Evolutionary conservation across 1,140 invertebrate genomes (phyloP), one percentile per base, ranked within the genome.

Genomic region (Bombus soroeensis): DNA sequence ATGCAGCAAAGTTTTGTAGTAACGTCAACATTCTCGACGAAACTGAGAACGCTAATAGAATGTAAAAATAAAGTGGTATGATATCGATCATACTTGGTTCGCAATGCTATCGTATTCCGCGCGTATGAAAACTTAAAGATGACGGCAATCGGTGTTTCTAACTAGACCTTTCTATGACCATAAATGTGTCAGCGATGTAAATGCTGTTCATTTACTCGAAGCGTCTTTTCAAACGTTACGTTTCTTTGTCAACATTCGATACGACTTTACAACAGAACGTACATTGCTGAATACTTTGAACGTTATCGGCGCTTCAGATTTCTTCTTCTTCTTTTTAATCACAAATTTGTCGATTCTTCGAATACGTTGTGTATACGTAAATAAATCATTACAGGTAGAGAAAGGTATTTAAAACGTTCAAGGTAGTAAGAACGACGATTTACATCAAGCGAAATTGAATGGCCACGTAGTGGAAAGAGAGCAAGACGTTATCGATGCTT

Each of bases 61-160:
- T 6, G 8, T 37, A 34, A 64, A 87, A 53, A 66, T n/a, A 73
- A 87, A 86, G 62, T n/a, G 75, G 22, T 28, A 70, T 66, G 74
- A 62, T 86, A 88, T 88, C 41, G 88, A 88, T 76, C 83, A 32
- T 5, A 6, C 37, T 57, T 53, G 75, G 59, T 72, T 77, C 39
- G 22, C n/a, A 8, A 12, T 25, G 53, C 28, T 41, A 6, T 25
- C 68, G 70, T 70, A 75, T 70, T 72, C 81, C 47, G 66, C 41
- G 57, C 64, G 47, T 75, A 89, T 88, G 62, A 88, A 88, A 88
- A 74, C 71, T 87, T 88, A 89, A 88, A 80, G 86, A 78, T 32
- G 82, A 78, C 82, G 78, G 74, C 86, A 80, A 72, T 79, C 86
- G 18, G 34, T 80, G 64, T 76, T 73, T 85, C 39, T 34, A 76